Base-by-base conservation (phyloP, 53 echinoderm and acorn worm genomes). In the Holothuria leucospilota region DNA sequence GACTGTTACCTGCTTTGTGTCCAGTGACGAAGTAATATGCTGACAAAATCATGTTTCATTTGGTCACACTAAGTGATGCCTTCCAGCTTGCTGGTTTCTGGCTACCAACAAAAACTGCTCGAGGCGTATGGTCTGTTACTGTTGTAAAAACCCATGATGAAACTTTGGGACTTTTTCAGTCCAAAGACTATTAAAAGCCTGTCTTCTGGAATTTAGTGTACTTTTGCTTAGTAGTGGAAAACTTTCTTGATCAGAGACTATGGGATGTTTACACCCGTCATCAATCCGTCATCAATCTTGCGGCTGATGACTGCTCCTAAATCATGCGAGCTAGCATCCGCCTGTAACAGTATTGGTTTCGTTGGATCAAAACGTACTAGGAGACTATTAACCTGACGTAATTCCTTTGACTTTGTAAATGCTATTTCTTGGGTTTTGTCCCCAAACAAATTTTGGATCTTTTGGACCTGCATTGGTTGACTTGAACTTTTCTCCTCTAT, bases 111-210 rank as follows among this genome's bases (percentile, higher is more conserved):
- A 85, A 8, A 18, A 63, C 66, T 13, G 78, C 38, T 6, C 78
- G 62, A 0, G 85, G 85, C 69, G 78, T 85, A 59, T 89, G 85
- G 59, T 89, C 89, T 53, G 89, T 84, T 12, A 85, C 78, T 6
- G 85, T 68, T 4, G 69, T 89, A 60, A 86, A 82, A 7, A 60
- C 16, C 90, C 82, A 71, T 90, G 68, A 9, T 90, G 85, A 30
- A 84, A 78, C 13, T 90, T 90, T 93, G 84, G 53, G 87, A 93
- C 69, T 85, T 90, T 80, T 90, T 87, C 71, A 93, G 71, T 14
- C 93, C 90, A 52, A 90, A 93, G 0, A 90, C 62, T 28, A 84
- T 87, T 29, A 87, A 78, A 89, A 86, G 8, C 85, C 78, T 88
- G 82, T 71, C 42, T 28, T 78, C 85, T 59, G 20, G 30, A 42